Evolutionary conservation across 1,140 invertebrate genomes (phyloP), one percentile per base, ranked within the genome.

Genomic region (Fopius arisanus): DNA sequence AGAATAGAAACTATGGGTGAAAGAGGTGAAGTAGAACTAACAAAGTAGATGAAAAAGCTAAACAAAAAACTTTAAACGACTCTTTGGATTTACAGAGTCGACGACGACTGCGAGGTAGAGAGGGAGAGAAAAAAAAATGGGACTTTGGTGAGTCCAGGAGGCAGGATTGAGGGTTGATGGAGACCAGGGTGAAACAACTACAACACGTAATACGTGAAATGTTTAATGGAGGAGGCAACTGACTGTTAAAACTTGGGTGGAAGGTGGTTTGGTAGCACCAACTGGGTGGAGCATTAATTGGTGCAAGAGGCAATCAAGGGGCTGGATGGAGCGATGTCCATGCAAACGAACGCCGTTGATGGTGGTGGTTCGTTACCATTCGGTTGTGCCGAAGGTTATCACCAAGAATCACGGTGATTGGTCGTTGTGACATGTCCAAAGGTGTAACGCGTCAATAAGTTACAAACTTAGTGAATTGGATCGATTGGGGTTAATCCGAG

Each of bases 221-320:
- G 66, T 23, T 68, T 68, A 68, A 41, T 43, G 23, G 33, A 68
- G 33, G 37, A 43, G 66, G 16, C 31, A 12, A 67, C 40, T 68
- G 40, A 68, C 40, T 43, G 37, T 40, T 40, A 68, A 68, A 40
- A 41, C 33, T 28, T 41, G n/a, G n/a, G 33, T 43, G 16, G 66
- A 33, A 33, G 33, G 43, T 41, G n/a, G 19, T 23, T 43, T 7
- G 40, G 40, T 10, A n/a, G 16, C 21, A 14, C 23, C n/a, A 19
- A 19, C 23, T 48, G 14, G 33, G 33, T 37, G 33, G 43, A 51
- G 43, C 54, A 59, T 59, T 59, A 59, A 59, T 59, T 59, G 54
- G 54, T 59, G 43, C 54, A 26, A 26, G 19, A 59, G 23, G 54
- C 54, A 59, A 59, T 59, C 54, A 59, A 59, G 54, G 26, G 21